Evolutionary conservation across 2,888 invertebrate genomes (phyloP).

Genomic region (Apotomis capreana): DNA sequence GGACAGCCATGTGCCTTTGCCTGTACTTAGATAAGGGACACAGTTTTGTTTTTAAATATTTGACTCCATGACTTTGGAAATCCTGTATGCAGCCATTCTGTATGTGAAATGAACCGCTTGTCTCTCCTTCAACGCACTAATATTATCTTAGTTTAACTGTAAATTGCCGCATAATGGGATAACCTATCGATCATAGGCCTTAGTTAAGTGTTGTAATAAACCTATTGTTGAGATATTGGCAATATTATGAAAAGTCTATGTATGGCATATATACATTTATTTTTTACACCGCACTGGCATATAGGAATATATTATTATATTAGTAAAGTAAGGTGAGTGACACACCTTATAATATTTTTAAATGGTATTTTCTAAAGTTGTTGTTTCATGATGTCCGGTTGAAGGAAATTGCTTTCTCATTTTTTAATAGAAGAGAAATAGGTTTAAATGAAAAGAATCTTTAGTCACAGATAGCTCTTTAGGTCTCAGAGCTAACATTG

Average conservation of each 20-base stretch:
- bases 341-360: constrained; percentile 66
- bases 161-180: constrained; percentile 62
- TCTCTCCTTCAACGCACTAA: constrained; percentile 57
- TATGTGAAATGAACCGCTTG: constrained; percentile 55
- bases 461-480: constrained; percentile 75
- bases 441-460: constrained; percentile 63
- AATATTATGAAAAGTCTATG: constrained; percentile 54
- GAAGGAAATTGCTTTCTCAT: constrained; percentile 69
- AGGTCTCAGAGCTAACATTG: constrained; percentile 72
- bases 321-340: constrained; percentile 59
- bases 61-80: constrained; percentile 72
- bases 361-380: constrained; percentile 72
- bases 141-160: constrained; percentile 55
- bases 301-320: constrained; percentile 57
- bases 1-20: constrained; percentile 46
- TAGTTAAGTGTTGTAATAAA: constrained; percentile 64
- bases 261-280: constrained; percentile 60
- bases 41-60: constrained; percentile 51
- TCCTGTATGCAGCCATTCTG: constrained; percentile 57
- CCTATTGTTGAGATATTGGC: constrained; percentile 63
- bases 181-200: constrained; percentile 55
- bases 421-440: constrained; percentile 60
- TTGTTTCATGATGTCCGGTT: constrained; percentile 63
- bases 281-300: constrained; percentile 60
- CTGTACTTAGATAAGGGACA: constrained; percentile 34